Conservation (phyloP, 2,797 vertebrate genomes). For the Alectoris magna region DNA sequence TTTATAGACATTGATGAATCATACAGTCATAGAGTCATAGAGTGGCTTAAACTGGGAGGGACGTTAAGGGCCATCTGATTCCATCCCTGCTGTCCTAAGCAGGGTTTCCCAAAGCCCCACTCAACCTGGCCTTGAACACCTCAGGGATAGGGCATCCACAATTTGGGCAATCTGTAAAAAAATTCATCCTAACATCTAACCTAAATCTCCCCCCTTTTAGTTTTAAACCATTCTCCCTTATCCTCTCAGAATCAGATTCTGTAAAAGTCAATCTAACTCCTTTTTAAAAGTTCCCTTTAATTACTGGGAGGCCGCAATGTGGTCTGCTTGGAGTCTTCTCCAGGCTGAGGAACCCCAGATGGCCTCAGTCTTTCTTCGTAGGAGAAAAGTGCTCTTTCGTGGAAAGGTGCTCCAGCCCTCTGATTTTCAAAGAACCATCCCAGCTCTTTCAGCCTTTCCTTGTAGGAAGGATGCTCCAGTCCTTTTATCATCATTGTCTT, state of each 20-base stretch:
- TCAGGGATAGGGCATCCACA: background rate
- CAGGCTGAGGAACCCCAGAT: background rate
- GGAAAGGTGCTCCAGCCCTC: background rate
- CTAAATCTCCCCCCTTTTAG: background rate
- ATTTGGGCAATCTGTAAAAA: background rate
- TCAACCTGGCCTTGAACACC: background rate
- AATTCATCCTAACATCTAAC: background rate
- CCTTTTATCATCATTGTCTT: background rate
- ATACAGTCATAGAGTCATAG: no score
- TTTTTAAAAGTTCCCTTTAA: background rate
- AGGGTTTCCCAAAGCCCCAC: background rate
- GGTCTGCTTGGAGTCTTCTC: background rate
- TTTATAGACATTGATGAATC: background rate
- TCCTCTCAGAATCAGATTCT: background rate
- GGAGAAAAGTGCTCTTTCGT: background rate
- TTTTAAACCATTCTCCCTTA: background rate
- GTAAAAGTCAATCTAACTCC: background rate
- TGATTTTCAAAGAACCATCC: background rate
- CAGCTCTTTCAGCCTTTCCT: background rate
- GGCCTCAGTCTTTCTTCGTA: background rate
- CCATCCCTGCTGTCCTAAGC: background rate
- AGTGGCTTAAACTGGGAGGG: no score
- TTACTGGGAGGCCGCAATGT: background rate
- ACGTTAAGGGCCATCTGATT: no score
- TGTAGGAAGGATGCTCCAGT: background rate